These are phyloP conservation scores for Macrotis lagotis DNA, from an alignment of 2,113 vertebrate species.

Conservation along the genomic window DNA sequence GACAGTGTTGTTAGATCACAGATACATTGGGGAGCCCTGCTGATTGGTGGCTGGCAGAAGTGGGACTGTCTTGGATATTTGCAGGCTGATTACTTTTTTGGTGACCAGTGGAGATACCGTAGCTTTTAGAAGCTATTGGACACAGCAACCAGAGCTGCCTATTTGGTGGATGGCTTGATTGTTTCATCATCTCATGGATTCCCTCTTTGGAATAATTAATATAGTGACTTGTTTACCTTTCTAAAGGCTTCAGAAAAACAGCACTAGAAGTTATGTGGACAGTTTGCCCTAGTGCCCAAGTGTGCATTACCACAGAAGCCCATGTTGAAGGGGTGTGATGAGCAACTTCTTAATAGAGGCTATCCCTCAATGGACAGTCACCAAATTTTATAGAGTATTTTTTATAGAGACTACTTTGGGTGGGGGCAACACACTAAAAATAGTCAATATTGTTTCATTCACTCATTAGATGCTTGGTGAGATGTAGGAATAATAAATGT, in stretches of 20 bases:
- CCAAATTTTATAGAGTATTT: conserved; percentile 10
- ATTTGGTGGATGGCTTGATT: not conserved
- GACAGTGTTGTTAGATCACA: not conserved
- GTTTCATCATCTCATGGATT: not conserved
- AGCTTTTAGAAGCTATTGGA: not conserved
- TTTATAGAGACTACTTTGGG: conserved; percentile 8
- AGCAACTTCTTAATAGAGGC: conserved; percentile 31
- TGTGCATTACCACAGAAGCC: not conserved
- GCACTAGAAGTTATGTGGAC: not conserved
- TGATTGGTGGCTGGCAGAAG: not conserved
- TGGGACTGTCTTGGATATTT: not conserved
- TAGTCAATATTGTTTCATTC: conserved; percentile 27
- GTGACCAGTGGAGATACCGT: not conserved
- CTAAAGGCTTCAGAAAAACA: not conserved
- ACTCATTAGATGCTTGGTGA: conserved; percentile 25
- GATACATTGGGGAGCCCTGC: not conserved
- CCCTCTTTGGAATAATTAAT: not conserved
- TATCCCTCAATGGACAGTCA: conserved; percentile 10
- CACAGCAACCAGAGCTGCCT: not conserved
- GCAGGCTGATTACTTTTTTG: not conserved
- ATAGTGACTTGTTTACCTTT: not conserved
- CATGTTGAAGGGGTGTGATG: not conserved
- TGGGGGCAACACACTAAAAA: conserved; percentile 14
- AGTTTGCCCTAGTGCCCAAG: too few species aligned
- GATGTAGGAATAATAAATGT: not conserved